Base-by-base conservation (phyloP, 2,797 vertebrate species). In the Pangasius djambal region DNA sequence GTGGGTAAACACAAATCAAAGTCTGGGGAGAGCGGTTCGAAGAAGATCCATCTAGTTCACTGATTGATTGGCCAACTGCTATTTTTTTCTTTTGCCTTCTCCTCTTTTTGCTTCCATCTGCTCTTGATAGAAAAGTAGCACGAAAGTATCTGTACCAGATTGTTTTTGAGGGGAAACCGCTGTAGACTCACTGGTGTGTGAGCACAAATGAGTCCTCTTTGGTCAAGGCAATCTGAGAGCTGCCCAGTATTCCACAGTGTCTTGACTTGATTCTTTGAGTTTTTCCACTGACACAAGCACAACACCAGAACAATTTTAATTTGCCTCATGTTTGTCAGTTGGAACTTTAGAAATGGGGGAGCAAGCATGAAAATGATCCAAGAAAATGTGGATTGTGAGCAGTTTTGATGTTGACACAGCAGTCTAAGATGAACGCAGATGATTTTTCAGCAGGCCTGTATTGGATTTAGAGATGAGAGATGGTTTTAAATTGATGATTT, bases 261-360 rank as follows among this genome's bases (percentile, higher is more conserved):
- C 85, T 84, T 85, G 65, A 83, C 86, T 79, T 72, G 52, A 61
- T 86, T 75, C 87, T 22, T 79, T 83, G 87, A 34, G 31, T 87
- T 90, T 92, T 92, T 93, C 92, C 92, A 89, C 90, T 93, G 91
- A 91, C 91, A 88, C 90, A 87, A 86, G 89, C 75, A 74, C 83
- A 87, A 85, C 90, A 91, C 88, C 85, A 86, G 48, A 69, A 86
- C 90, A 78, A 70, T 70, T 86, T 92, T 90, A 89, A 88, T 88
- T 83, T 69, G 85, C 70, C 81, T 90, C 85, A 92, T 92, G 91
- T 89, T 91, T 90, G 92, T 88, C 88, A 88, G 89, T 90, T 40
- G 70, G 86, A 91, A 91, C 90, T 82, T 86, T 85, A 78, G 88
- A 91, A 88, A 55, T 40, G 59, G 81, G n/a, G 77, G 59, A 40